Evolutionary conservation across 2,113 vertebrate genomes (phyloP).

Genomic region (Sturnira hondurensis): DNA sequence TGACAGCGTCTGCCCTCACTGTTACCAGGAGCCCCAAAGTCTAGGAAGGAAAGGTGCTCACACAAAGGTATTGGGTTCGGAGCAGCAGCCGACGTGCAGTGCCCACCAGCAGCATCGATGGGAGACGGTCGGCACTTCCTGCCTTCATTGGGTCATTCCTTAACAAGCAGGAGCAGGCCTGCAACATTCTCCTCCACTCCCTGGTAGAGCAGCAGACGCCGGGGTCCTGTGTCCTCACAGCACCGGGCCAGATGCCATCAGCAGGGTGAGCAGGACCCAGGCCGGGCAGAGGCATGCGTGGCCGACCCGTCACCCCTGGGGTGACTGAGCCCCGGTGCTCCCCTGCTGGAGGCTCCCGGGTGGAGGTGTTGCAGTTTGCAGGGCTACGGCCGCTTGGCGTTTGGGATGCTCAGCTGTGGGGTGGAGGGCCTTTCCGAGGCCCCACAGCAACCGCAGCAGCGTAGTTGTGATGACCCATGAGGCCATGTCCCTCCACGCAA

Average conservation of each 20-base stretch:
- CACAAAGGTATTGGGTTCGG: not conserved
- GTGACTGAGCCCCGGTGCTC: not conserved
- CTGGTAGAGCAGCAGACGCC: not conserved
- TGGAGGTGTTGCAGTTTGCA: rapidly evolving
- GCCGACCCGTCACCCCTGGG: not conserved
- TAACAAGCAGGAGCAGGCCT: rapidly evolving
- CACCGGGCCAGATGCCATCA: not conserved
- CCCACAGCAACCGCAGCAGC: not conserved
- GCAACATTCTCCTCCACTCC: not conserved
- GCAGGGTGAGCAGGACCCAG: not conserved
- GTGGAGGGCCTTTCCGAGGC: not conserved
- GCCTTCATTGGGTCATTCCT: rapidly evolving
- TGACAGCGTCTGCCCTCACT: too few species aligned
- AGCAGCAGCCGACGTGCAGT: not conserved
- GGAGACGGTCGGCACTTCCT: not conserved
- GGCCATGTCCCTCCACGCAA: not conserved
- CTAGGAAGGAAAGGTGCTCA: too few species aligned
- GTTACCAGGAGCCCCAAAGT: not conserved
- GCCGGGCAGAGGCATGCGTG: too few species aligned
- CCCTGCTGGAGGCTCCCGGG: not conserved
- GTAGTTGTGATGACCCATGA: too few species aligned
- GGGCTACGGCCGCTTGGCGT: not conserved
- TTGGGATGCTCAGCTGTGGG: not conserved
- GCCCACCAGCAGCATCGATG: not conserved
- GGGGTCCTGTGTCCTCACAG: too few species aligned